phyloP scores from a whole-genome alignment of 2,797 vertebrate genomes.

The Centropyge bicolor region DNA sequence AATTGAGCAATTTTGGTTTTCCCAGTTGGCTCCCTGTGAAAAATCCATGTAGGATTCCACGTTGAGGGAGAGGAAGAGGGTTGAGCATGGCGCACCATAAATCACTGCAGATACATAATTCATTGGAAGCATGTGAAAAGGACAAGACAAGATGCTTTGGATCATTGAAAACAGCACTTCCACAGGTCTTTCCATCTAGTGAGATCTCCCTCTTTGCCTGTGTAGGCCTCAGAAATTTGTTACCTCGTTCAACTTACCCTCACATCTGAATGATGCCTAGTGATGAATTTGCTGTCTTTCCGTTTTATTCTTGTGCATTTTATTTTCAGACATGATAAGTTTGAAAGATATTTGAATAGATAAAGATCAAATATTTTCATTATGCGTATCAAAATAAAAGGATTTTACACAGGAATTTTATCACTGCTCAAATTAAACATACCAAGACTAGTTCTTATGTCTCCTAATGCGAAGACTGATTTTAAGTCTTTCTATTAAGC shows the following conservation, averaged over 20 bases:
- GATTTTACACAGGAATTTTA: conserved; percentile 14
- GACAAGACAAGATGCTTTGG: conserved; percentile 86
- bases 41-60: conserved; percentile 81
- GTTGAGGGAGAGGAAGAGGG: conserved; percentile 74
- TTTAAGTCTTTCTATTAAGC: conserved; percentile 25
- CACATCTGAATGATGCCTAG: conserved; percentile 43
- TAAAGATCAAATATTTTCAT: conserved; percentile 13
- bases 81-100: conserved; percentile 85
- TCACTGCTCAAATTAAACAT: conserved; percentile 12
- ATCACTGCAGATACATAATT: conserved; percentile 89
- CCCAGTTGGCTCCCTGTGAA: conserved; percentile 80
- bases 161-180: conserved; percentile 85
- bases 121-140: conserved; percentile 86
- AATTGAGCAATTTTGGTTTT: conserved; percentile 90
- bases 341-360: conserved; percentile 25
- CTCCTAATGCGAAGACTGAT: conserved; percentile 22
- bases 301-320: conserved; percentile 25
- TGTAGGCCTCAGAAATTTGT: conserved; percentile 34
- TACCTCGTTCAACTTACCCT: conserved; percentile 33
- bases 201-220: conserved; percentile 63
- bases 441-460: conserved; percentile 38
- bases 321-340: conserved; percentile 26
- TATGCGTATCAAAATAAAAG: conserved; percentile 9
- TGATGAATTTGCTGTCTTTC: conserved; percentile 29
- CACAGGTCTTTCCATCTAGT: conserved; percentile 67